These are phyloP conservation scores for Acrobasis consociella DNA, from an alignment of 2,888 invertebrate species.

Conservation along the genomic window DNA sequence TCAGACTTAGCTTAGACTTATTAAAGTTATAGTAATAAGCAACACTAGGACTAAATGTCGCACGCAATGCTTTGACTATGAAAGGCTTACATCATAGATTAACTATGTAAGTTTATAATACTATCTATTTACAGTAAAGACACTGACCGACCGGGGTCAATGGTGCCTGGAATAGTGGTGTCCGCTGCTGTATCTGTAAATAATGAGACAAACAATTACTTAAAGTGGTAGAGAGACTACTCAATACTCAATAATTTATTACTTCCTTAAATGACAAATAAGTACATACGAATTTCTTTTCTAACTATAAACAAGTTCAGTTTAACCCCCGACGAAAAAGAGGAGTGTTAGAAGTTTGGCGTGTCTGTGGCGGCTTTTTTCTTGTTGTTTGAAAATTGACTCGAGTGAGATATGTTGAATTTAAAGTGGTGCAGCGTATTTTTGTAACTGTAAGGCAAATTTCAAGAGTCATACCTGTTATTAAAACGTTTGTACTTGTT, in stretches of 20 bases:
- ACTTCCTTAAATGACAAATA: too few relatives aligned
- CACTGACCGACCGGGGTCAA: slow-evolving; percentile 64
- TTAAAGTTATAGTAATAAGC: slow-evolving; percentile 1
- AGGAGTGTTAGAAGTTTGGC: too few relatives aligned
- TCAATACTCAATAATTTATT: too few relatives aligned
- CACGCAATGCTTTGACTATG: slow-evolving; percentile 28
- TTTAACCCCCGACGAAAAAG: too few relatives aligned
- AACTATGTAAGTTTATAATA: slow-evolving; percentile 58
- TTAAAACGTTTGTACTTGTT: slow-evolving; percentile 77
- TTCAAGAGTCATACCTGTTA: slow-evolving; percentile 34
- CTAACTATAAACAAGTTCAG: too few relatives aligned
- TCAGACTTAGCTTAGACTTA: slow-evolving; percentile 6
- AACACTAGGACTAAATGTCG: slow-evolving; percentile 3
- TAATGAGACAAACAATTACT: too few relatives aligned
- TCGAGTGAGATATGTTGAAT: too few relatives aligned
- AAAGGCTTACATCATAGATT: slow-evolving; percentile 31
- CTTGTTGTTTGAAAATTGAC: too few relatives aligned
- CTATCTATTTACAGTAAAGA: slow-evolving; percentile 55
- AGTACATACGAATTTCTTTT: too few relatives aligned
- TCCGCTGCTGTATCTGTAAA: slow-evolving; percentile 66
- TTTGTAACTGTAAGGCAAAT: neutral
- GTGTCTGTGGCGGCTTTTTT: too few relatives aligned
- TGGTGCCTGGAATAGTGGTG: slow-evolving; percentile 74
- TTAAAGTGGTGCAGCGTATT: too few relatives aligned
- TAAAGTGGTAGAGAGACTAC: too few relatives aligned